These are phyloP conservation scores for Ashinkailepas kermadecensis DNA, from an alignment of 2,888 invertebrate species.

Conservation along the genomic window DNA sequence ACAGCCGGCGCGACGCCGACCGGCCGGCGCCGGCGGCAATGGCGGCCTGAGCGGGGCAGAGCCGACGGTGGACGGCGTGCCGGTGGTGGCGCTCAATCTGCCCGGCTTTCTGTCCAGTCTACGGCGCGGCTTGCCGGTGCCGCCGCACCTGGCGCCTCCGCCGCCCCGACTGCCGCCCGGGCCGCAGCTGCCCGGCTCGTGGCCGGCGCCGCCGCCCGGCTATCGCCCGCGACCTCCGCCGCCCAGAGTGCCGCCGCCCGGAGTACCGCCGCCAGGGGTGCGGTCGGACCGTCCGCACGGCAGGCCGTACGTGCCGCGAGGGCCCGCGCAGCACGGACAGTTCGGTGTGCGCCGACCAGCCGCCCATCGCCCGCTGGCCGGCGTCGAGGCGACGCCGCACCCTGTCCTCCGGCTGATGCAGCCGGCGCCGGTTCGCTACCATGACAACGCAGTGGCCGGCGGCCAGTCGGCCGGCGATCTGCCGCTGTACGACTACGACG, in stretches of 20 bases:
- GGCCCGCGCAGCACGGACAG: neutral
- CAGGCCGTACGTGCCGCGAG: neutral
- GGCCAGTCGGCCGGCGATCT: neutral
- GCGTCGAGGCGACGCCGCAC: neutral
- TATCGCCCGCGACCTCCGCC: neutral
- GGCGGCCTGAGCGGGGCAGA: neutral
- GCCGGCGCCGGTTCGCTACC: neutral
- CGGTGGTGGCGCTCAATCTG: neutral
- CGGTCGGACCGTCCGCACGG: neutral
- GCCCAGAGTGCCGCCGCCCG: neutral
- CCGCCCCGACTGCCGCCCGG: neutral
- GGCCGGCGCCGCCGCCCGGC: neutral
- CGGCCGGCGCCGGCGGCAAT: no score
- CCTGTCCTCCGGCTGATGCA: neutral
- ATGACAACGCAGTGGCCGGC: neutral
- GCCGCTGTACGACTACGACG: neutral
- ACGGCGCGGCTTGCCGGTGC: neutral
- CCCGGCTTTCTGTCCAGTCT: neutral
- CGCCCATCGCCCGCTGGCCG: no score
- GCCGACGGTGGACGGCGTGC: neutral
- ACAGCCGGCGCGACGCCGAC: no score
- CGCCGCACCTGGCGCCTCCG: conserved; percentile 8
- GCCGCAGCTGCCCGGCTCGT: neutral
- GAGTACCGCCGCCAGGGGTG: neutral
- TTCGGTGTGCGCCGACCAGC: neutral